Base-by-base conservation (phyloP, 2,888 invertebrate genomes). In the Zygothrica quintamaculata region DNA sequence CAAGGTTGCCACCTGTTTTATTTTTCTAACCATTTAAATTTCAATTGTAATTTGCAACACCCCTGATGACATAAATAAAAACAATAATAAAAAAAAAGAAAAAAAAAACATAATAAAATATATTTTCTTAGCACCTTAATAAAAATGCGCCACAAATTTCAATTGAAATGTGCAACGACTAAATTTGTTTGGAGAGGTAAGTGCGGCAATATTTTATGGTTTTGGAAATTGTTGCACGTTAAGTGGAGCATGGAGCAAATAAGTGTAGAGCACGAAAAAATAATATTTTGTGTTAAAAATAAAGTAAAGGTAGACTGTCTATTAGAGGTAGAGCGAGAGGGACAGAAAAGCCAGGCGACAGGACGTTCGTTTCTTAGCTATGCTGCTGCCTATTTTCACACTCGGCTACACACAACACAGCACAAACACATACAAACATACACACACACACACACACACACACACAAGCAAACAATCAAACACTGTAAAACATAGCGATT, bases 91-190 rank as follows among this genome's bases (percentile, higher is more conserved):
- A 40, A 53, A 56, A 59, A 16, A 75, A 76, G 62, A 68, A 74
- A 59, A 70, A 81, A 61, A 56, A 61, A 53, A 72, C 43, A 39
- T 48, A 50, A 36, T 13, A 12, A 15, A 22, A 18, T 18, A 18
- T 4, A 18, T 3, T 15, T 74, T 47, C 55, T 65, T 65, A 56
- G 58, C 64, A 57, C 46, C 62, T 81, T 74, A 84, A 81, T 81
- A 76, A 78, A 81, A 80, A 68, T 71, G 82, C 76, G 74, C 79
- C 62, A 79, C 82, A 78, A 79, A 76, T 84, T 80, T 81, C 84
- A 81, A 80, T 84, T 80, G 71, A 64, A 65, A 80, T 67, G 74
- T 84, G 69, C 77, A 75, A 74, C 68, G 60, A 40, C 37, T 44
- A 51, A 50, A 69, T 57, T 44, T 65, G 44, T 47, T 48, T 36